A percentile compares a stretch with the other conserved stretches of the same genome.
These are phyloP conservation scores for Artemia sinica DNA, from an alignment of 2,888 invertebrate species.

Conservation along the genomic window DNA sequence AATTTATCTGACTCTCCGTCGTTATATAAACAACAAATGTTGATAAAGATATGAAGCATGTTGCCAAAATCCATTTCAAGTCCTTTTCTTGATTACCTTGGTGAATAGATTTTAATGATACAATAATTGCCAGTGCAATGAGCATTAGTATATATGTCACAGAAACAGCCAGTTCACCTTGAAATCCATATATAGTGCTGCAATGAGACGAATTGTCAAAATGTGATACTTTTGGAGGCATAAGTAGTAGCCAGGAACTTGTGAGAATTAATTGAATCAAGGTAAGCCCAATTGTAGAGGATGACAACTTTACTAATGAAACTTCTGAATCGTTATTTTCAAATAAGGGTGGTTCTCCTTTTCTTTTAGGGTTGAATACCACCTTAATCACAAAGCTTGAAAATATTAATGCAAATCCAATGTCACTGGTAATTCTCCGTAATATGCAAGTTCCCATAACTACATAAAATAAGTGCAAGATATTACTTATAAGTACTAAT, in stretches of 20 bases:
- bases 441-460: neutral
- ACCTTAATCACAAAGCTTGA: neutral
- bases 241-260: neutral
- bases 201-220: neutral
- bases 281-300: neutral
- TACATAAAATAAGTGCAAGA: neutral
- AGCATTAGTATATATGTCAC: neutral
- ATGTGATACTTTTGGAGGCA: neutral
- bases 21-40: neutral
- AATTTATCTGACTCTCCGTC: neutral
- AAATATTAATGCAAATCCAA: neutral
- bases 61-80: neutral
- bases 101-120: neutral
- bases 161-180: neutral
- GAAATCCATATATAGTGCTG: neutral
- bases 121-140: neutral
- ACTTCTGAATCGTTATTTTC: neutral
- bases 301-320: neutral
- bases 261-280: neutral
- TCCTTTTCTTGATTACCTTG: neutral
- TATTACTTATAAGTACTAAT: neutral
- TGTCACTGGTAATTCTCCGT: neutral
- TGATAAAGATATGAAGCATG: neutral
- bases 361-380: neutral
- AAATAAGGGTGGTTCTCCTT: neutral